Evolutionary conservation across 2,113 vertebrate species (phyloP), one percentile per base, ranked within the genome.

Genomic region (Percina caprodes): DNA sequence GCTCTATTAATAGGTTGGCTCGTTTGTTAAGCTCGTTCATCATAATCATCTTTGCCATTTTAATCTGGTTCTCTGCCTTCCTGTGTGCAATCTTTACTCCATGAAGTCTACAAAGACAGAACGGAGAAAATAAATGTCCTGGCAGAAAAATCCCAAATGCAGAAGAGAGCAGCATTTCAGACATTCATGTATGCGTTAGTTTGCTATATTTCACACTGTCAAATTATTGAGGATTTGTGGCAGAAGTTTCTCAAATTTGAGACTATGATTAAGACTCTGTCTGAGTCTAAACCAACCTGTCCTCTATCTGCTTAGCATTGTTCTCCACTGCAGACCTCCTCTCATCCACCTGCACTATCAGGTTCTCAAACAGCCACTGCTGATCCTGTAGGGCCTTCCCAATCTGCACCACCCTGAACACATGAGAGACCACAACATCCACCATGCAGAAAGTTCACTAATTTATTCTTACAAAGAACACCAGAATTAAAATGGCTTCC

Each of bases 21-120:
- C 98, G 95, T 93, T 98, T 99, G 95, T 97, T 98, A 87, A 99
- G 95, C 94, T 99, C 98, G 83, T 96, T 99, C 92, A 98, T 96
- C 94, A 99, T 96, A 93, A 98, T 95, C 97, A 99, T 97, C 94
- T 98, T 98, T 86, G 98, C 97, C 96, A 97, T 98, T 96, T 99
- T 99, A 91, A 99, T 99, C 94, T 99, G 98, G 94, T 97, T 98
- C 95, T 99, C 98, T 81, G 98, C 96, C 87, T 97, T 99, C 93
- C 95, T 96, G 82, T 98, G 96, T 72, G 97, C 95, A 89, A 97
- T 96, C 83, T 98, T 98, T 84, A 99, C 94, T 91, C 97, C 97
- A 86, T 97, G 97, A 88, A 99, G 92, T 93, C 98, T 99, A 55
- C 19, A 12, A 49, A 74, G 80, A 84, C 88, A 63, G 51, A 88